Evolutionary conservation across 2,113 vertebrate species (phyloP).

Genomic region (Antigone vipio): DNA sequence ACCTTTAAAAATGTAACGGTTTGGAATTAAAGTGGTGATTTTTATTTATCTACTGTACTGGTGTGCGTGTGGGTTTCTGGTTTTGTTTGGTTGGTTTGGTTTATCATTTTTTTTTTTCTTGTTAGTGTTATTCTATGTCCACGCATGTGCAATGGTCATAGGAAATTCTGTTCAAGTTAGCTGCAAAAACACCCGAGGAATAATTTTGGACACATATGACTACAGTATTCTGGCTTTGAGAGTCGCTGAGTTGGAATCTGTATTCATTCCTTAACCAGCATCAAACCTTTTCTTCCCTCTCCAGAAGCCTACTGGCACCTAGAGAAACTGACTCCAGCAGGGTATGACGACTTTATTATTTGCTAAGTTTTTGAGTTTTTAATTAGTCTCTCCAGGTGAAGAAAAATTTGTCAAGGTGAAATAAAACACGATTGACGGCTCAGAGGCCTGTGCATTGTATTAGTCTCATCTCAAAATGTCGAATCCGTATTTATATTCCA

Average conservation of each 20-base stretch:
- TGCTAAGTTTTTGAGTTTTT: neutral
- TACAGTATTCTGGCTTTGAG: neutral
- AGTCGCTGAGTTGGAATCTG: neutral
- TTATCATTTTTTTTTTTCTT: neutral
- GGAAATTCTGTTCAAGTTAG: neutral
- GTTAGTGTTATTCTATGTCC: neutral
- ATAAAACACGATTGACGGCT: neutral
- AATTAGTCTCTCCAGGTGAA: neutral
- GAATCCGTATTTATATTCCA: neutral
- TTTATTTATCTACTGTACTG: neutral
- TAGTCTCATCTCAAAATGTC: neutral
- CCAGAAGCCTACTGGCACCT: neutral
- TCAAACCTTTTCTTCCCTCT: neutral
- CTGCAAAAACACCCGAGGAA: neutral
- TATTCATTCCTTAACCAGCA: neutral
- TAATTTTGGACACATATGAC: neutral
- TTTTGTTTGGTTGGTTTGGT: neutral
- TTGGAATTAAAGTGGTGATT: neutral
- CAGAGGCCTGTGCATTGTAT: neutral
- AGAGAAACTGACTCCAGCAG: neutral
- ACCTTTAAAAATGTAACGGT: neutral
- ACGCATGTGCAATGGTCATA: neutral
- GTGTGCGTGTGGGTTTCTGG: neutral
- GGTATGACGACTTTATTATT: neutral
- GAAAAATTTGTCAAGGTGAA: neutral